Evolutionary conservation across 2,888 invertebrate species (phyloP).

Genomic region (Tenthredo mesomela): DNA sequence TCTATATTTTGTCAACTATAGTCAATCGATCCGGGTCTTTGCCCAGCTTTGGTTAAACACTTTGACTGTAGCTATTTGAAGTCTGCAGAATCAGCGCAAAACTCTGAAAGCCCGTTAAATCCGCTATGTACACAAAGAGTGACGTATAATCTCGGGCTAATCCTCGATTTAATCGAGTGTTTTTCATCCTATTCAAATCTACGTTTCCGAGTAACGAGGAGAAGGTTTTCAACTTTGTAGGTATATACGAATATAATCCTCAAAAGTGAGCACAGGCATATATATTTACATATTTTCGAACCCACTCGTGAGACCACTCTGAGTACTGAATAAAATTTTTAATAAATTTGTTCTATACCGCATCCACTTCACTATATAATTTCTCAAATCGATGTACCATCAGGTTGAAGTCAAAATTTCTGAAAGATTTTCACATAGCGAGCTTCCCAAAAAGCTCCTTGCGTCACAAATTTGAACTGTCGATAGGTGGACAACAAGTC

Average conservation of each 20-base stretch:
- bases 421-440: background rate
- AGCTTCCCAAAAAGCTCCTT: background rate
- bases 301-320: background rate
- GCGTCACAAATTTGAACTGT: too few species aligned
- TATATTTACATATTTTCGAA: background rate
- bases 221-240: background rate
- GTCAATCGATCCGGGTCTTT: background rate
- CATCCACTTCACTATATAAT: too few species aligned
- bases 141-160: conserved; percentile 30
- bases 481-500: background rate
- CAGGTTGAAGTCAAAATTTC: background rate
- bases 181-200: conserved; percentile 17
- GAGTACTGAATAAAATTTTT: background rate
- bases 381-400: background rate
- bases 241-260: background rate
- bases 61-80: background rate
- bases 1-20: background rate
- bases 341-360: background rate
- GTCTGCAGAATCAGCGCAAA: background rate
- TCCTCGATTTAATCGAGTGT: conserved; percentile 9
- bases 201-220: background rate
- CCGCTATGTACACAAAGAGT: conserved; percentile 40
- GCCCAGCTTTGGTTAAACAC: background rate
- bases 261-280: background rate
- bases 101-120: conserved; percentile 14